Evolutionary conservation across 1,140 invertebrate genomes (phyloP).

Genomic region (Arctopsyche grandis): DNA sequence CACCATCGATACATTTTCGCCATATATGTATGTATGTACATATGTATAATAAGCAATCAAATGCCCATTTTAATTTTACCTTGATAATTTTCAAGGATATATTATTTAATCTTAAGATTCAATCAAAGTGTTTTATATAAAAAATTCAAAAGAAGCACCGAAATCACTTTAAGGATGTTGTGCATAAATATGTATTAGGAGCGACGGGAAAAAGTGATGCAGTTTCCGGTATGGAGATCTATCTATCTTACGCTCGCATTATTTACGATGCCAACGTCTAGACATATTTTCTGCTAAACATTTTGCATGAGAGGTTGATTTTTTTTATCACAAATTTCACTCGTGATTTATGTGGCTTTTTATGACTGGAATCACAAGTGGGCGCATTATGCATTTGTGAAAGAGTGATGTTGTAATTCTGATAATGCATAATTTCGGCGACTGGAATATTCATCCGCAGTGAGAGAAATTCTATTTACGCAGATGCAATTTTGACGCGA

Average conservation of each 20-base stretch:
- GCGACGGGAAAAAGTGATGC: conserved; percentile 23
- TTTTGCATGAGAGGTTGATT: conserved; percentile 17
- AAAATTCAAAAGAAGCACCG: background rate
- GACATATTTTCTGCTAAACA: conserved; percentile 44
- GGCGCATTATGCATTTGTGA: too few species aligned
- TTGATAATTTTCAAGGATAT: too few species aligned
- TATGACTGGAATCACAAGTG: too few species aligned
- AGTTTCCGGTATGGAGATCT: background rate
- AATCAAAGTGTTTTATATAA: too few species aligned
- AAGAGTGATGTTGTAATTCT: too few species aligned
- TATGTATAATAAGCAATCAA: background rate
- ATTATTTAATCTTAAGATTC: too few species aligned
- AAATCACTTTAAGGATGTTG: background rate
- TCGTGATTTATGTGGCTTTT: too few species aligned
- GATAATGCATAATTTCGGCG: too few species aligned
- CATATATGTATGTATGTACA: background rate
- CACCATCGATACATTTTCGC: background rate
- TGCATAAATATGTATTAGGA: conserved; percentile 29
- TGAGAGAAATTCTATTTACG: conserved; percentile 1
- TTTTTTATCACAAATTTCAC: too few species aligned
- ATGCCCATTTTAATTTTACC: too few species aligned
- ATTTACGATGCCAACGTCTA: conserved; percentile 47
- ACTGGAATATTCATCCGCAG: too few species aligned
- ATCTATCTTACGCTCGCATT: conserved; percentile 20
- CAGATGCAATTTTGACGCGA: conserved; percentile 4